Evolutionary conservation across 2,113 vertebrate species (phyloP).

Genomic region (Hydrolagus affinis): DNA sequence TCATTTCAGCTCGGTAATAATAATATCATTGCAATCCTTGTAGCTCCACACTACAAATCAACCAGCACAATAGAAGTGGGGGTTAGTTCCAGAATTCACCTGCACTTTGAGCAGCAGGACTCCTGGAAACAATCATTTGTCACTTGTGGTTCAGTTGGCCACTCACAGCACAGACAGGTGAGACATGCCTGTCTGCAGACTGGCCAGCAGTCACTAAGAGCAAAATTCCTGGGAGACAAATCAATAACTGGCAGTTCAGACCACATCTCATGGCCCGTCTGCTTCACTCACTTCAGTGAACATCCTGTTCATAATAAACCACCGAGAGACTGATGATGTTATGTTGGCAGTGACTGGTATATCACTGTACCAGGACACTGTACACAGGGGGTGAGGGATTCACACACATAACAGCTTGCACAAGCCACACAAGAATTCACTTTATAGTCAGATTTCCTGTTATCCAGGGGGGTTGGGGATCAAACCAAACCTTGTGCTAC

Average conservation of each 20-base stretch:
- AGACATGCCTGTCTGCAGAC: slow-evolving; percentile 1
- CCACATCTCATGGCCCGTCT: too few relatives aligned
- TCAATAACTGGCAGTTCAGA: neutral
- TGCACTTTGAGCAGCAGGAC: neutral
- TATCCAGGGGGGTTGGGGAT: too few relatives aligned
- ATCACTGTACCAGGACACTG: too few relatives aligned
- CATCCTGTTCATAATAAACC: neutral
- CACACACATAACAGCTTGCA: too few relatives aligned
- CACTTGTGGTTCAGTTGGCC: neutral
- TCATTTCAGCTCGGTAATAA: neutral
- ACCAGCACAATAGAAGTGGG: neutral
- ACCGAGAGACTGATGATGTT: too few relatives aligned
- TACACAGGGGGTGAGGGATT: too few relatives aligned
- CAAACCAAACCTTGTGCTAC: too few relatives aligned
- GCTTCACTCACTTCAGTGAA: neutral
- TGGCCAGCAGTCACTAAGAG: neutral
- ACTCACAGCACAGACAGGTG: neutral
- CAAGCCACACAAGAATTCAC: too few relatives aligned
- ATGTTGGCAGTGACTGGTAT: too few relatives aligned
- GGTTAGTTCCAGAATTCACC: neutral
- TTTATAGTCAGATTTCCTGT: too few relatives aligned
- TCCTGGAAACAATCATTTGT: slow-evolving; percentile 21
- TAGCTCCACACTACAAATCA: neutral
- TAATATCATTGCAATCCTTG: neutral
- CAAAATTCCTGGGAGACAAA: too few relatives aligned